Evolutionary conservation across 2,888 invertebrate genomes (phyloP).

Genomic region (Drosophila tanythrix): DNA sequence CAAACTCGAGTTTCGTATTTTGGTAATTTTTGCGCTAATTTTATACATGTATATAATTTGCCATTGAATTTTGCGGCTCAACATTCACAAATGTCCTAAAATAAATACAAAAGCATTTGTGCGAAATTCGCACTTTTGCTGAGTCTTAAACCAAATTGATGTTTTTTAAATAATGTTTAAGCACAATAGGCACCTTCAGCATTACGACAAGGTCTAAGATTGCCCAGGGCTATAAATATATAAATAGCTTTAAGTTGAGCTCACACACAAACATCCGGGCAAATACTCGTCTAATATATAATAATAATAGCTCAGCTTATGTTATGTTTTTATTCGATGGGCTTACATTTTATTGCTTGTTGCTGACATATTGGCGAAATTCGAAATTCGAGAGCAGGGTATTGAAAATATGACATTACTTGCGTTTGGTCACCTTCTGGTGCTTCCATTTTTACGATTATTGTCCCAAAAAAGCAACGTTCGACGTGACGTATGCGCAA

Average conservation of each 20-base stretch:
- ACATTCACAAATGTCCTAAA: neutral
- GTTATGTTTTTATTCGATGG: neutral
- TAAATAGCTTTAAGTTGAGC: neutral
- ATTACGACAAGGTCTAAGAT: neutral
- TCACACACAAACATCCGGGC: neutral
- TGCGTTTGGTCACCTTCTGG: constrained; percentile 46
- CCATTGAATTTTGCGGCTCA: constrained; percentile 33
- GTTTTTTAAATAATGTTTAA: neutral
- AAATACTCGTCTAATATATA: neutral
- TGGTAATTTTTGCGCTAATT: constrained; percentile 59
- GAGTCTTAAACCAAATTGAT: neutral
- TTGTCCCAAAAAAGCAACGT: constrained; percentile 27
- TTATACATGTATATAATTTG: constrained; percentile 46
- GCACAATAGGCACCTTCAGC: neutral
- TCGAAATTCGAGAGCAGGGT: neutral
- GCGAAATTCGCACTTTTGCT: neutral
- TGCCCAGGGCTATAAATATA: neutral
- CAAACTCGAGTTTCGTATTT: constrained; percentile 18
- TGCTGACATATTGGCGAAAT: constrained; percentile 5
- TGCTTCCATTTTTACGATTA: constrained; percentile 58
- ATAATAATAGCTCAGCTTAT: constrained; percentile 3
- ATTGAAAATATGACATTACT: constrained; percentile 12
- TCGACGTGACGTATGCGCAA: constrained; percentile 47
- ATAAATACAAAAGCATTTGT: neutral
- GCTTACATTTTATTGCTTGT: neutral